Evolutionary conservation across 2,888 invertebrate species (phyloP).

Genomic region (Drosophila rellima): DNA sequence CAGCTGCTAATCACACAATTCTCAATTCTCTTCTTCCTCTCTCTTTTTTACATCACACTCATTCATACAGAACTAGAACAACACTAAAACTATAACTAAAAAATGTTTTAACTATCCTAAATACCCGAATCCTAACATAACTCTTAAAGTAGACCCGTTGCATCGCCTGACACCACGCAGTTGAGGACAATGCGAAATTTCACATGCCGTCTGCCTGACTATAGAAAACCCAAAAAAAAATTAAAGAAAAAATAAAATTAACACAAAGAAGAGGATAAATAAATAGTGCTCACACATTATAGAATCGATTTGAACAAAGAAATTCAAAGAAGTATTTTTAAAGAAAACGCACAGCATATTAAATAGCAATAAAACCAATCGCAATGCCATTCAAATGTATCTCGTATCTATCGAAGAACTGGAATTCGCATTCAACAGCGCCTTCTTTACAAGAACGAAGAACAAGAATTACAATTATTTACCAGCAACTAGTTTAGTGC

Average conservation of each 20-base stretch:
- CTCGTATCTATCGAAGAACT: constrained; percentile 20
- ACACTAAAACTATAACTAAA: constrained; percentile 8
- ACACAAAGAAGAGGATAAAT: constrained; percentile 1
- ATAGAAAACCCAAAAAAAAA: constrained; percentile 26
- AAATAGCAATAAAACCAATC: constrained; percentile 45
- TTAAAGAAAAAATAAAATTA: too few relatives aligned
- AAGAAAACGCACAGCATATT: constrained; percentile 66
- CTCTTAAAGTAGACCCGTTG: constrained; percentile 32
- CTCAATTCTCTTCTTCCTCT: constrained; percentile 44
- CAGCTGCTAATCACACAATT: constrained; percentile 62
- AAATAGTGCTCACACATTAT: constrained; percentile 45
- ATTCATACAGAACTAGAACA: constrained; percentile 50
- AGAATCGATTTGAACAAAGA: constrained; percentile 51
- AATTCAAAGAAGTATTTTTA: constrained; percentile 34
- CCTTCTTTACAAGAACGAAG: constrained; percentile 62
- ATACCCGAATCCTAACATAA: constrained; percentile 36
- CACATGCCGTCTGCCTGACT: constrained; percentile 57
- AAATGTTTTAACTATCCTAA: constrained; percentile 40
- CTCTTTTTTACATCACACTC: constrained; percentile 34
- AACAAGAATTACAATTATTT: constrained; percentile 63
- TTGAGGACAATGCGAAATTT: constrained; percentile 52
- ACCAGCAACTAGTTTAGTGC: constrained; percentile 63
- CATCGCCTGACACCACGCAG: constrained; percentile 50
- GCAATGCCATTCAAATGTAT: constrained; percentile 52
- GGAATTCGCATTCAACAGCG: constrained; percentile 45